Conservation (phyloP, 2,113 vertebrate genomes). For the Heliornis fulica region DNA sequence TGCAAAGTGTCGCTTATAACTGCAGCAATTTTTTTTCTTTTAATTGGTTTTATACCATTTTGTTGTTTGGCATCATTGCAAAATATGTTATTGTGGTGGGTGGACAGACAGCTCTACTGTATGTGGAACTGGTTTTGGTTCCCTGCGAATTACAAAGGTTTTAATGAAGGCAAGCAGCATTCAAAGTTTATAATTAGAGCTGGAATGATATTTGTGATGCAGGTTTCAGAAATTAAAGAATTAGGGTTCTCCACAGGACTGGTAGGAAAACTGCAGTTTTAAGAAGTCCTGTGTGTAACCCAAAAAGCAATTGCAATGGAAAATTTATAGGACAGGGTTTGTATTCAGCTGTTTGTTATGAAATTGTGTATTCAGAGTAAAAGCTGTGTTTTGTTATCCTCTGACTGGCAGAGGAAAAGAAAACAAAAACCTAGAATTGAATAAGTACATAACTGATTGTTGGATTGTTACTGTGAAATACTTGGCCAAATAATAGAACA, state of each 20-base stretch:
- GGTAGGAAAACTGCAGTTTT: not conserved
- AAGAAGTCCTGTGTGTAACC: not conserved
- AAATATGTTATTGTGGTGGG: not conserved
- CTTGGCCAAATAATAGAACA: not conserved
- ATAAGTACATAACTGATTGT: not conserved
- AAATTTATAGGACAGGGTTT: not conserved
- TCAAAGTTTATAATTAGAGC: not conserved
- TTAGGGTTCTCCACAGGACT: not conserved
- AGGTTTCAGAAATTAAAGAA: not conserved
- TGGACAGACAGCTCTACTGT: not conserved
- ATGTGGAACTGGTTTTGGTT: not conserved
- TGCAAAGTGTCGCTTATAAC: not conserved
- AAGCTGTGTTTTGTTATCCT: not conserved
- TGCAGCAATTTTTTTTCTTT: not conserved
- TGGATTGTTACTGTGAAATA: not conserved
- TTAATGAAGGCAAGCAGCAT: not conserved
- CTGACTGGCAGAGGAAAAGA: not conserved
- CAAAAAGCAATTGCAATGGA: not conserved
- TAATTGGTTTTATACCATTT: not conserved
- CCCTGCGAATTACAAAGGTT: not conserved
- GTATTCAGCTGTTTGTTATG: not conserved
- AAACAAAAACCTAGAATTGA: not conserved
- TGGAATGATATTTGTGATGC: not conserved
- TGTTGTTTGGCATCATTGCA: not conserved
- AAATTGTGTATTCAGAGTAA: not conserved